Conservation (phyloP, 1,140 invertebrate genomes). For the Ceratina japonica region DNA sequence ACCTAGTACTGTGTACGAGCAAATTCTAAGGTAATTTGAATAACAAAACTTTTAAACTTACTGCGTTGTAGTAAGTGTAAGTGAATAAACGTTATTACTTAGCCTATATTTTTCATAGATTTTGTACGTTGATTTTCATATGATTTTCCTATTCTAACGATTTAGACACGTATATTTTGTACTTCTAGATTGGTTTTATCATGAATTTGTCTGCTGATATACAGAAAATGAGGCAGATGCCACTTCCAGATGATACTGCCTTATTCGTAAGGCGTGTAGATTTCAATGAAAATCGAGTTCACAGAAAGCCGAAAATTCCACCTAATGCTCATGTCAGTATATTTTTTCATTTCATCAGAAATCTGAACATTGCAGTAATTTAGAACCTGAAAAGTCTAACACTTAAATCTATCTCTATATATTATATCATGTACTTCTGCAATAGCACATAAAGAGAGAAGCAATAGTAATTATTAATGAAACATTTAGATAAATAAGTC, state of each 20-base stretch:
- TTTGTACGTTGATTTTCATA: background rate
- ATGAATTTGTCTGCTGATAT: constrained; percentile 42
- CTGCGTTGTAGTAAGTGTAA: no score
- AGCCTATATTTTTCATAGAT: no score
- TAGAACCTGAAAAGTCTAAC: background rate
- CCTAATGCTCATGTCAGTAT: constrained; percentile 41
- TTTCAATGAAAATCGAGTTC: constrained; percentile 14
- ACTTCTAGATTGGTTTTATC: background rate
- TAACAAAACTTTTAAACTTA: no score
- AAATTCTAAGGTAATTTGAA: no score
- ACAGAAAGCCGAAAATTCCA: constrained; percentile 12
- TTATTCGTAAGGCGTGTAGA: constrained; percentile 22
- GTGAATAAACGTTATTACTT: no score
- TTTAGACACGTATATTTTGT: background rate
- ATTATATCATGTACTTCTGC: background rate
- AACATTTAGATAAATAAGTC: background rate
- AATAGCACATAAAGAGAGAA: no score
- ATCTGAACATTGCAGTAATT: background rate
- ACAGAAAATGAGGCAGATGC: constrained; percentile 31
- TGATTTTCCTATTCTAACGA: no score
- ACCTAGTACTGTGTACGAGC: no score
- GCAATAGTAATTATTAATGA: background rate
- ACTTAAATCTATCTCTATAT: background rate
- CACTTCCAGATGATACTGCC: background rate
- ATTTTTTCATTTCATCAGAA: background rate